Base-by-base conservation (phyloP, 2,888 invertebrate genomes). In the Agonum fuliginosum region DNA sequence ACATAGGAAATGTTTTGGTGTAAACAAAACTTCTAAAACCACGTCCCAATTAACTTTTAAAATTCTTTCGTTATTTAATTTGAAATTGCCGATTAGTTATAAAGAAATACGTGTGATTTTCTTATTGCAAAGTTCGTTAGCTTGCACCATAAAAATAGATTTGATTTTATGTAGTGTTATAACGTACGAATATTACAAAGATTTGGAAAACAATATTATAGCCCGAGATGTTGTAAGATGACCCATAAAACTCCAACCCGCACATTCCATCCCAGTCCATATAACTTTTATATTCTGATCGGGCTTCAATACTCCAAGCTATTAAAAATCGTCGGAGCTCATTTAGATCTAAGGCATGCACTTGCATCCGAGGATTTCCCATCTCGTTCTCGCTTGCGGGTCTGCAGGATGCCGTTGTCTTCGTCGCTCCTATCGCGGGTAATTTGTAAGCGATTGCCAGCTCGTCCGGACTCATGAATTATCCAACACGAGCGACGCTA, bases 391-490 rank as follows among this genome's bases (percentile, higher is more conserved):
- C 10, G 4, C 41, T n/a, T 10, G 10, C 8, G n/a, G 8, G 5
- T 48, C 34, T 10, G 24, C n/a, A 17, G 10, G 22, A 30, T 51
- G 8, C 3, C 14, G 43, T 14, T n/a, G 10, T 75, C 67, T 37
- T 46, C 51, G 75, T 67, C 67, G 48, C 48, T 77, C 46, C 69
- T 67, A 77, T 77, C 72, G 79, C 67, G 72, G 77, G 73, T 75
- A 72, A 79, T 79, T 79, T 79, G 77, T 77, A 77, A 69, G 79
- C 79, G 72, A 79, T 79, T 79, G 79, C 79, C 79, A 79, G 79
- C 72, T 79, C 79, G 79, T 79, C 77, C 58, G 67, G 67, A 19
- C 79, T 79, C 79, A 79, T 79, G 79, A 79, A 79, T 79, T 79
- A 79, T 77, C 72, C 79, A 79, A 77, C 69, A 69, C 79, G 69